Evolutionary conservation across 2,888 invertebrate species (phyloP).

Genomic region (Chloroclystis v-ata): DNA sequence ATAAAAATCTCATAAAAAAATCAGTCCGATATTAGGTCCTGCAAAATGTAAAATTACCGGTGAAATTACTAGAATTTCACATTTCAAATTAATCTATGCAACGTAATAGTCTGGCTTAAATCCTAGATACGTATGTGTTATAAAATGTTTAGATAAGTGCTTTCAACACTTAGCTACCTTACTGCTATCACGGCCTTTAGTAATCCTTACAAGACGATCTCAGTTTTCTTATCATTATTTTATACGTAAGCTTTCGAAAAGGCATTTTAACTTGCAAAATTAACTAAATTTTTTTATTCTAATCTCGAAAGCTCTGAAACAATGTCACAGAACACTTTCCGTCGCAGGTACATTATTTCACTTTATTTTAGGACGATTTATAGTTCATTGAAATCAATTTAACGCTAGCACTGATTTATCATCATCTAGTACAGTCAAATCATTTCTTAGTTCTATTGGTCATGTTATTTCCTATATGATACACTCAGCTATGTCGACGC

Average conservation of each 20-base stretch:
- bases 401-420: conserved; percentile 10
- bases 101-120: conserved; percentile 36
- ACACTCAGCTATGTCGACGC: conserved; percentile 62
- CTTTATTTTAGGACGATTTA: conserved; percentile 19
- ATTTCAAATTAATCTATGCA: conserved; percentile 1
- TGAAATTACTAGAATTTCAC: background rate
- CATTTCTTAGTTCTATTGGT: conserved; percentile 56
- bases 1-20: no score
- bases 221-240: conserved; percentile 32
- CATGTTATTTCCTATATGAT: conserved; percentile 25
- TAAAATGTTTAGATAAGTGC: conserved; percentile 54
- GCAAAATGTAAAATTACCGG: no score
- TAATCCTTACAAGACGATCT: conserved; percentile 48
- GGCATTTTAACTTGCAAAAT: conserved; percentile 27
- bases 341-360: conserved; percentile 18
- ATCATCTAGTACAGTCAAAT: conserved; percentile 22
- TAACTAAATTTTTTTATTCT: conserved; percentile 20
- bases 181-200: conserved; percentile 68
- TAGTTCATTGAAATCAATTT: conserved; percentile 10
- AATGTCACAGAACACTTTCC: conserved; percentile 14
- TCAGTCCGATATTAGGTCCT: no score
- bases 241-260: conserved; percentile 32
- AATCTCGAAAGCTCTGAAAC: conserved; percentile 24
- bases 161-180: conserved; percentile 57
- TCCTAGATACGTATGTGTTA: conserved; percentile 47